A percentile compares a stretch with the other conserved stretches of the same genome.
Conservation (phyloP, 1,140 invertebrate species). For the Macrobrachium nipponense region DNA sequence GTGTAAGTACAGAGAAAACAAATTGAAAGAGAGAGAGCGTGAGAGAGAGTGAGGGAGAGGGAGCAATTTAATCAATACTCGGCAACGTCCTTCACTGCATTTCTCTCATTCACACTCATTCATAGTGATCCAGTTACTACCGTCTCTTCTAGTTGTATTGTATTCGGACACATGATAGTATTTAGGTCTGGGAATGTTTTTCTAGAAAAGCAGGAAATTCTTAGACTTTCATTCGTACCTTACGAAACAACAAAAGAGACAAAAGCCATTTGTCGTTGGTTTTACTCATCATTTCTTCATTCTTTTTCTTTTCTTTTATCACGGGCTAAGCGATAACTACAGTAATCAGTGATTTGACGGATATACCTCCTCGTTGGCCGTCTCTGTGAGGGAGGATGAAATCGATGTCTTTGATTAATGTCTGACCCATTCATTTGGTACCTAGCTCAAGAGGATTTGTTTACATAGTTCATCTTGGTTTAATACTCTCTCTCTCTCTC, state of each 20-base stretch:
- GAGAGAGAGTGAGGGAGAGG: neutral
- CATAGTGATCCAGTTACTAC: neutral
- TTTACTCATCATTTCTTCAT: too few relatives aligned
- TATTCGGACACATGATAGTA: neutral
- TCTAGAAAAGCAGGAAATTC: too few relatives aligned
- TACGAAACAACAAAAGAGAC: too few relatives aligned
- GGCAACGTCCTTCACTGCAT: neutral
- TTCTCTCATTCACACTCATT: constrained; percentile 14
- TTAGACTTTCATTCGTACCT: too few relatives aligned
- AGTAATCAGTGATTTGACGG: too few relatives aligned
- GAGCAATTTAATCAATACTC: neutral
- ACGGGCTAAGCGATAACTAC: too few relatives aligned
- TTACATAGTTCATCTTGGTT: neutral
- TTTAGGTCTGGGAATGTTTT: too few relatives aligned
- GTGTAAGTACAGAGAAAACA: neutral
- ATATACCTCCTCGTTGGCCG: too few relatives aligned
- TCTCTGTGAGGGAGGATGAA: too few relatives aligned
- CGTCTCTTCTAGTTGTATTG: neutral
- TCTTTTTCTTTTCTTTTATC: too few relatives aligned
- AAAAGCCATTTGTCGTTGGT: too few relatives aligned
- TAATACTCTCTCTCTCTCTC: constrained; percentile 15
- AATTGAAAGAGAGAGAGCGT: neutral
- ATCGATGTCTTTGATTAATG: too few relatives aligned
- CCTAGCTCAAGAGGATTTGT: neutral
- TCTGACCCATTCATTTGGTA: neutral